Conservation (phyloP, 1,140 invertebrate genomes). For the Matsumurasca onukii region DNA sequence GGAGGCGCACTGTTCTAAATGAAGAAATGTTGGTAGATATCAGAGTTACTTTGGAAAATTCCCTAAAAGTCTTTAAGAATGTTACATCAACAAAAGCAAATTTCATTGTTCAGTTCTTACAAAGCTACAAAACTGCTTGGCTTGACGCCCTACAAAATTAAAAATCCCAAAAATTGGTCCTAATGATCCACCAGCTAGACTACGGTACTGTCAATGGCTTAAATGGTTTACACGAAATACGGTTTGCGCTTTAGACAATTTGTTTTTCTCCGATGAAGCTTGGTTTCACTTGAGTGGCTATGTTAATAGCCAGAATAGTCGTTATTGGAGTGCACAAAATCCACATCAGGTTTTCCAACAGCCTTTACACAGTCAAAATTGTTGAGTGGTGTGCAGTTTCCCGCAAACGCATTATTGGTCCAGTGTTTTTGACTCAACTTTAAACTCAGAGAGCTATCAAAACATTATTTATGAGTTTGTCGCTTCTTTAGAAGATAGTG, state of each 20-base stretch:
- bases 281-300: too few relatives aligned
- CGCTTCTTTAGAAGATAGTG: too few relatives aligned
- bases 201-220: not conserved
- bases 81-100: too few relatives aligned
- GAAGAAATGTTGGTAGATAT: not conserved
- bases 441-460: too few relatives aligned
- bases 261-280: not conserved
- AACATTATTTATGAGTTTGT: too few relatives aligned
- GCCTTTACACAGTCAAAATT: conserved; percentile 2
- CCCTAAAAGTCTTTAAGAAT: not conserved
- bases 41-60: too few relatives aligned
- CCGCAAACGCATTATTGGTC: too few relatives aligned
- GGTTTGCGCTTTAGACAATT: not conserved
- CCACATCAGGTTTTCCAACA: too few relatives aligned
- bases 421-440: too few relatives aligned
- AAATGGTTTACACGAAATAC: conserved; percentile 1
- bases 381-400: not conserved
- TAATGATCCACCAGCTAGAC: not conserved
- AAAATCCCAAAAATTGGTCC: not conserved
- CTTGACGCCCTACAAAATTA: conserved; percentile 2
- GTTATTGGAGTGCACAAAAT: not conserved
- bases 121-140: too few relatives aligned
- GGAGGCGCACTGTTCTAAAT: not conserved
- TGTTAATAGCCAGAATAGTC: conserved; percentile 1
- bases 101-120: too few relatives aligned